Evolutionary conservation across 2,113 vertebrate genomes (phyloP), one percentile per base, ranked within the genome.

Genomic region (Triplophysa rosa): DNA sequence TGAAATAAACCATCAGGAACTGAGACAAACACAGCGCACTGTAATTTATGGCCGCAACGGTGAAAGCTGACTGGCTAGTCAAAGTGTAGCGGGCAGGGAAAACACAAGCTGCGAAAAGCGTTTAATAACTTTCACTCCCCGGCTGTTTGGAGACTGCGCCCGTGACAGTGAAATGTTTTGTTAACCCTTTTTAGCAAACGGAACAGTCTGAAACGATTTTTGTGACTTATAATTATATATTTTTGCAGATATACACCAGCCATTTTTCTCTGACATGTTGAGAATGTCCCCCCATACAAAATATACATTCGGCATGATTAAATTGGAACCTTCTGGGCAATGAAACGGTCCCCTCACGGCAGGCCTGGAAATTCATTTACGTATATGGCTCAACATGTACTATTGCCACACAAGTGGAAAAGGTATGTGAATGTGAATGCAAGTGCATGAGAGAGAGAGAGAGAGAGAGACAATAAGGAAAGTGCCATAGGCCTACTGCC

Each of bases 231-330:
- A 84, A 82, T 84, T 84, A 84, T 79, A 78, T 71, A 84, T 84
- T 84, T 84, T 84, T 54, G 79, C 79, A 81, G 79, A 81, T 76
- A 75, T 73, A 75, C 70, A 76, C 79, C 64, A 59, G 66, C 77
- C 71, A 84, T 84, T 84, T 84, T 82, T 80, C 83, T 82, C 77
- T 84, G 83, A 84, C 83, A 84, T 77, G 83, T 77, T 40, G 4
- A 84, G 77, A 37, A 68, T 76, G 65, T 70, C 66, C 83, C 80
- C 58, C 66, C 63, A 68, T 77, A 74, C 80, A 84, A 84, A 84
- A 84, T 84, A 84, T 84, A 84, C 83, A 84, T 78, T 82, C 65
- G n/a, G 77, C 67, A 66, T 16, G 47, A 47, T 59, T 82, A 82
- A 84, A 84, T 84, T 84, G 80, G 80, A 84, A 82, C 80, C 83